These are phyloP conservation scores for Ditylenchus weischeri DNA, from an alignment of 2,888 invertebrate genomes.

Conservation along the genomic window DNA sequence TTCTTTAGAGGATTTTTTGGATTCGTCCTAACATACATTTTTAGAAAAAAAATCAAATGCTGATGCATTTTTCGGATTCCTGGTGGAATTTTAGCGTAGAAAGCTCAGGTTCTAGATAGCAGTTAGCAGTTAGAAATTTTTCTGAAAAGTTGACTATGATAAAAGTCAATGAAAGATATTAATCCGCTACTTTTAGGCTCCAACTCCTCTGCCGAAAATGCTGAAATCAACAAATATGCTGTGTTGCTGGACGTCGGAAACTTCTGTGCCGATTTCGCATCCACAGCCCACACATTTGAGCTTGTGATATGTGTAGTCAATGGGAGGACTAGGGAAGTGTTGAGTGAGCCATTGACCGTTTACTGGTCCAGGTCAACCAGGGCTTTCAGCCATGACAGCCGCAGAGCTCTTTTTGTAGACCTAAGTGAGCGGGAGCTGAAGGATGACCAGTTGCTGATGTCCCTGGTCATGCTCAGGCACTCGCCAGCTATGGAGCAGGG, in stretches of 20 bases:
- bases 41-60: no score
- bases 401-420: constrained; percentile 26
- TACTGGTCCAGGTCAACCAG: constrained; percentile 18
- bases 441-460: constrained; percentile 21
- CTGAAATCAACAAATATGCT: background rate
- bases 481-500: constrained; percentile 21
- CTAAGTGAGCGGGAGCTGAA: constrained; percentile 19
- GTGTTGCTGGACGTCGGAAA: background rate
- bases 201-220: background rate
- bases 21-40: no score
- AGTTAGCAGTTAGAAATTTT: no score
- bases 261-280: background rate
- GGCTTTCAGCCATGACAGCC: constrained; percentile 20
- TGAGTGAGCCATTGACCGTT: constrained; percentile 24
- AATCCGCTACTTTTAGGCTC: no score
- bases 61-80: no score
- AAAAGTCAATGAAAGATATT: no score
- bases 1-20: no score
- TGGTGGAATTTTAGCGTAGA: no score
- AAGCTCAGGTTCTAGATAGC: no score
- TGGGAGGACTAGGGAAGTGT: constrained; percentile 9
- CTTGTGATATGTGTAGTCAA: constrained; percentile 20
- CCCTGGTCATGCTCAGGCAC: constrained; percentile 3
- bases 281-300: constrained; percentile 21
- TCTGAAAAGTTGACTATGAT: no score